Base-by-base conservation (phyloP, 64 coral and sea anemone species). In the Catalaphyllia jardinei region DNA sequence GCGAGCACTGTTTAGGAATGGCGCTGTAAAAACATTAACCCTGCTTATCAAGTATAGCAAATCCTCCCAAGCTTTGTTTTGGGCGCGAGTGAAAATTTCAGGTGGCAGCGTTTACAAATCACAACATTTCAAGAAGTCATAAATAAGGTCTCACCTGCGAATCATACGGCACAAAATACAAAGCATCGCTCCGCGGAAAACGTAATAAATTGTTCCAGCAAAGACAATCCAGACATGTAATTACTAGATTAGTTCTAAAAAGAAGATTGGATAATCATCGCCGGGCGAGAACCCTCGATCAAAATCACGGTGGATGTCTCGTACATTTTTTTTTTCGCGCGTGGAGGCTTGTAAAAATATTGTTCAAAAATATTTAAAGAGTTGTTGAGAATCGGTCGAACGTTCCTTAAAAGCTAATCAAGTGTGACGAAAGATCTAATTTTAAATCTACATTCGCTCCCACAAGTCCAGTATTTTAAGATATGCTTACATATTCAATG, bases 371-470 rank as follows among this genome's bases (percentile, higher is more conserved):
- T 85, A 85, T 85, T 64, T 71, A n/a, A 71, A 85, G 62, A 0
- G 63, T 27, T 71, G 38, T 67, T 83, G 28, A 46, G 42, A 83
- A 69, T 80, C 16, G 20, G 38, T 77, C 18, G 35, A 22, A 77
- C 38, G 81, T 52, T 39, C 4, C 16, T 71, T 24, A 71, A 24
- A 7, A 69, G 22, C 22, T n/a, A 69, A 69, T 51, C 22, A 25
- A 27, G 63, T 85, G 81, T 85, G 62, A 85, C 81, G 81, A 85
- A 42, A 85, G 69, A 30, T 85, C 81, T 85, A 85, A 85, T 49
- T 64, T 50, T 85, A 46, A 52, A 17, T 46, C 6, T 46, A 5
- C 42, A 5, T n/a, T 46, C 42, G 42, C 30, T 33, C 28, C 28
- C 57, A 29, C 59, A 24, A 79, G 27, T 35, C 54, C 15, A 57